These are phyloP conservation scores for Hyperoplus immaculatus DNA, from an alignment of 2,797 vertebrate species.

Conservation along the genomic window DNA sequence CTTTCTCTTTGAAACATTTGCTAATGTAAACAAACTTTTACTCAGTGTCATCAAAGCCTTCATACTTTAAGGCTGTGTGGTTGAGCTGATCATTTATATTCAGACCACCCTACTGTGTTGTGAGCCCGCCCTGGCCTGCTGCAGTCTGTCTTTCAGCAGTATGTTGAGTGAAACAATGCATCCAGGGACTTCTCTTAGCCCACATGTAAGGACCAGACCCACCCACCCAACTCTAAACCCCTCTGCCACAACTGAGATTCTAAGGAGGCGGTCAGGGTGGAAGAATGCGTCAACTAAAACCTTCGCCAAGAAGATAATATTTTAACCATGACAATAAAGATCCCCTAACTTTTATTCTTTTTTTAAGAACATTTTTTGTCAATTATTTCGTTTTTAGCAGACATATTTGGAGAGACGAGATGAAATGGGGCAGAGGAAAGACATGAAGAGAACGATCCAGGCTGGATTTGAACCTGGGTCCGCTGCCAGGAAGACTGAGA, in stretches of 20 bases:
- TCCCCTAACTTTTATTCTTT: neutral
- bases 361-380: too few relatives aligned
- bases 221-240: neutral
- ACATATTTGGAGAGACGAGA: too few relatives aligned
- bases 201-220: neutral
- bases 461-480: too few relatives aligned
- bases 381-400: too few relatives aligned
- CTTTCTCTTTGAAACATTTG: slow-evolving; percentile 18
- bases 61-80: slow-evolving; percentile 3
- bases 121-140: slow-evolving; percentile 37
- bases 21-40: slow-evolving; percentile 38
- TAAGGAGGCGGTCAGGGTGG: neutral
- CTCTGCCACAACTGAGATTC: neutral
- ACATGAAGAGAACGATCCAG: too few relatives aligned
- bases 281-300: slow-evolving; percentile 7
- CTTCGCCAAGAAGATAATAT: neutral
- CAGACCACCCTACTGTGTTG: slow-evolving; percentile 51
- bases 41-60: slow-evolving; percentile 22
- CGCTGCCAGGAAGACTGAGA: too few relatives aligned
- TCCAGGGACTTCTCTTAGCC: slow-evolving; percentile 38
- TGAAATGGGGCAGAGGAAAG: too few relatives aligned
- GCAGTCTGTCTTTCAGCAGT: slow-evolving; percentile 51
- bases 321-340: neutral
- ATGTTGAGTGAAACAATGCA: slow-evolving; percentile 44
- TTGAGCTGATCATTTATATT: slow-evolving; percentile 16